phyloP scores from a whole-genome alignment of 2,113 vertebrate species.

The Procavia capensis region DNA sequence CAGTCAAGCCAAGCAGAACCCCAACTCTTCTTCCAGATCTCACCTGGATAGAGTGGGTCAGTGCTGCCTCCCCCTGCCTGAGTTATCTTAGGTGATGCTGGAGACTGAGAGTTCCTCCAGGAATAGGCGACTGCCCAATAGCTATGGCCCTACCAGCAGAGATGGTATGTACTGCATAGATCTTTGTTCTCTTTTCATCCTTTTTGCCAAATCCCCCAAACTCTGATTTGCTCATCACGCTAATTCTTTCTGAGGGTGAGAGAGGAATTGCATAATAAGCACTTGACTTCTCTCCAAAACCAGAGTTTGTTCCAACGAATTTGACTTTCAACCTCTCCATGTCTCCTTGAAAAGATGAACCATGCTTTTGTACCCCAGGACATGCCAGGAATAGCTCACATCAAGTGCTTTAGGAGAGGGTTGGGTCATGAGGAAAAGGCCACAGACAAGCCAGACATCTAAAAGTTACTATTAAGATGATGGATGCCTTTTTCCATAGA shows the following conservation, averaged over 20 bases:
- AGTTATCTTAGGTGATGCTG: conserved; percentile 52
- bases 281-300: conserved; percentile 80
- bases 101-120: not conserved
- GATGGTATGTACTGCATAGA: not conserved
- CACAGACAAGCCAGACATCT: conserved; percentile 77
- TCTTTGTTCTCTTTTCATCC: conserved; percentile 75
- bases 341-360: conserved; percentile 84
- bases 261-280: conserved; percentile 77
- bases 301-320: conserved; percentile 80
- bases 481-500: conserved; percentile 85
- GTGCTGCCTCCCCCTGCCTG: not conserved
- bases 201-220: conserved; percentile 76
- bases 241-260: conserved; percentile 73
- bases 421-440: conserved; percentile 44
- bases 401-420: conserved; percentile 80
- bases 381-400: conserved; percentile 88
- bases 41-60: rapidly evolving
- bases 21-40: not conserved
- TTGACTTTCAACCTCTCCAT: conserved; percentile 84
- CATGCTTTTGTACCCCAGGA: conserved; percentile 83
- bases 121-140: conserved; percentile 37
- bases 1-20: not conserved
- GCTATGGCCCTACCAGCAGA: conserved; percentile 40
- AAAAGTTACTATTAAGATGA: conserved; percentile 85
- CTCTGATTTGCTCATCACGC: conserved; percentile 63